Evolutionary conservation across 2,797 vertebrate genomes (phyloP), one percentile per base, ranked within the genome.

Genomic region (Anolis apletophallus): DNA sequence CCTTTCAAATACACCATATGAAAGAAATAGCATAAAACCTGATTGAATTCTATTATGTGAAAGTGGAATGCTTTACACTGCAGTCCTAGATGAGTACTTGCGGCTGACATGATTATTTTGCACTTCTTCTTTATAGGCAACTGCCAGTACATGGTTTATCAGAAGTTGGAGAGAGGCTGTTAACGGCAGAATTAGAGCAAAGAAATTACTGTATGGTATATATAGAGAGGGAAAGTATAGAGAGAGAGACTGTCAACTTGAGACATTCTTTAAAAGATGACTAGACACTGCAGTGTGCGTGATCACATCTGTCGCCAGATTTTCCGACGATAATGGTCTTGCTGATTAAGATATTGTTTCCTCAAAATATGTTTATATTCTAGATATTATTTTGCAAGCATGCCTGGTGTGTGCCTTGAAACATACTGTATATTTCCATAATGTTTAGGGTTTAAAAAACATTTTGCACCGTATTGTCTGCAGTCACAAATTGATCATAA

Each of bases 21-120:
- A 91, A 93, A 86, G 54, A 88, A 93, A 54, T 13, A 89, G 75
- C 80, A 59, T 54, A 89, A 95, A 94, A 87, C 90, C 68, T 83
- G 83, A 82, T 89, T 85, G 85, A 91, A 94, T 85, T 91, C 71
- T 93, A 93, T 89, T 76, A 83, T 88, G 61, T 80, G 79, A 87
- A 87, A 93, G 88, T 82, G 89, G 69, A 92, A 79, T 78, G 34
- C 46, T 91, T 90, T 90, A 67, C 87, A 69, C 34, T 75, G 71
- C 34, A 84, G 80, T 72, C 76, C 85, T 75, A 54, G 85, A 92
- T 91, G 93, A 90, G 59, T 88, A 87, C 46, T 29, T 92, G 88
- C 71, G 69, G 52, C 80, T 83, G 85, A 86, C 68, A 16, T 85
- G 77, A 89, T 83, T 92, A 85, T 91, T 90, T 92, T 86, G 52